Base-by-base conservation (phyloP, 2,797 vertebrate genomes). In the Channallabes apus region DNA sequence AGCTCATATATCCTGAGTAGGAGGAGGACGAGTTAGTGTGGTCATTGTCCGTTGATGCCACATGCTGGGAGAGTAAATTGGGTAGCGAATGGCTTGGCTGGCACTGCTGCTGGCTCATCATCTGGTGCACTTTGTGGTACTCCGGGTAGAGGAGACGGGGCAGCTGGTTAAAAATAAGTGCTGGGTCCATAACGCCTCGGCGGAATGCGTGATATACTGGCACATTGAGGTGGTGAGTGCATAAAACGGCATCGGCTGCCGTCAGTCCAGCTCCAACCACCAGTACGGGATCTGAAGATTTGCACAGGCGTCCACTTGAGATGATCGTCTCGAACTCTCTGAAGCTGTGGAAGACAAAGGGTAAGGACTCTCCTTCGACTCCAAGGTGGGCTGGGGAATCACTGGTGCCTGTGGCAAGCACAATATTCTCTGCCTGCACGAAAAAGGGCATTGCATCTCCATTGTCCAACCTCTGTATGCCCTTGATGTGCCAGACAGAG, bases 111-210 rank as follows among this genome's bases (percentile, higher is more conserved):
- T 92, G 95, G 29, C 86, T 95, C 96, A 96, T 96, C 96, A 96
- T 96, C 92, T 96, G 96, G 88, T 96, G 95, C 84, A 96, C 95
- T 92, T 96, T 96, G 93, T 96, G 96, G 90, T 96, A 96, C 90
- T 96, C 96, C 0, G 96, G 96, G 90, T 96, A 96, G 0, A 96
- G 94, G 75, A 96, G 84, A 67, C 95, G 95, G 41, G 96, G 96
- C 82, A 96, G 93, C 92, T 96, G 95, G 92, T 96, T 96, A 90
- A 96, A 96, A 89, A 96, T 94, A 84, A 96, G 94, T 0, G 85
- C 94, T 0, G 94, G 95, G 91, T 96, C 95, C 0, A 64, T 89
- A 46, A 96, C 93, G 0, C 93, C 87, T 46, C 95, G 93, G 0
- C 96, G 91, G 91, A 96, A 96, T 84, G 89, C 93, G 59, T 96